These are phyloP conservation scores for Baronia brevicornis DNA, from an alignment of 2,888 invertebrate species.

Conservation along the genomic window DNA sequence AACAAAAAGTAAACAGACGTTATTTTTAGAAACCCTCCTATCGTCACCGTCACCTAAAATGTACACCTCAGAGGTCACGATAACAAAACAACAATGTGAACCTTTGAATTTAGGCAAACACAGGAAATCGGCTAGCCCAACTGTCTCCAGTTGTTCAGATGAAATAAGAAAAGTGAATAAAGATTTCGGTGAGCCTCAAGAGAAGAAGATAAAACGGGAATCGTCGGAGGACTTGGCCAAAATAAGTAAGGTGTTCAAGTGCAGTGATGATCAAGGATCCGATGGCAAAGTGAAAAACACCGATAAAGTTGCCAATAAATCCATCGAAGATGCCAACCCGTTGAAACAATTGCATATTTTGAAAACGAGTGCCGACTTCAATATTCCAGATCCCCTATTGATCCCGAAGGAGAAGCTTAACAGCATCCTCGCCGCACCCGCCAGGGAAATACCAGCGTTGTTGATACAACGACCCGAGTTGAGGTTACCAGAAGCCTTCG, in stretches of 20 bases:
- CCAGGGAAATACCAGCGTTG: conserved; percentile 84
- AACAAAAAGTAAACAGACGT: conserved; percentile 66
- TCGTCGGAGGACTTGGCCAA: conserved; percentile 51
- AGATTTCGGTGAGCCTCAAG: conserved; percentile 66
- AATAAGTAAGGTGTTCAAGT: conserved; percentile 55
- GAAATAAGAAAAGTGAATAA: conserved; percentile 78
- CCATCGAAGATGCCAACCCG: conserved; percentile 75
- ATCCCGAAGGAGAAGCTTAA: conserved; percentile 86
- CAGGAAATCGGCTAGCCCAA: conserved; percentile 81
- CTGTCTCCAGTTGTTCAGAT: conserved; percentile 84
- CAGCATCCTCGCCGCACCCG: conserved; percentile 82
- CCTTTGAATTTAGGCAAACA: conserved; percentile 82
- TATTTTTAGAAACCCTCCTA: conserved; percentile 78
- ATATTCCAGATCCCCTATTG: conserved; percentile 87
- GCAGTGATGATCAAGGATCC: conserved; percentile 34
- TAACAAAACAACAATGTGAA: conserved; percentile 77
- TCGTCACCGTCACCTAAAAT: conserved; percentile 76
- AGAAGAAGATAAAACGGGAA: conserved; percentile 54
- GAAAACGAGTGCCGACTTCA: conserved; percentile 78
- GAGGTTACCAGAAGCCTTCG: conserved; percentile 82
- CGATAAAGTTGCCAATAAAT: conserved; percentile 35
- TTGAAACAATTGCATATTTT: conserved; percentile 82
- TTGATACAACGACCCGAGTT: conserved; percentile 83
- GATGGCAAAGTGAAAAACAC: conserved; percentile 36
- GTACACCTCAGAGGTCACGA: conserved; percentile 74